Evolutionary conservation across 2,888 invertebrate species (phyloP), one percentile per base, ranked within the genome.

Genomic region (Azorinus chamasolen): DNA sequence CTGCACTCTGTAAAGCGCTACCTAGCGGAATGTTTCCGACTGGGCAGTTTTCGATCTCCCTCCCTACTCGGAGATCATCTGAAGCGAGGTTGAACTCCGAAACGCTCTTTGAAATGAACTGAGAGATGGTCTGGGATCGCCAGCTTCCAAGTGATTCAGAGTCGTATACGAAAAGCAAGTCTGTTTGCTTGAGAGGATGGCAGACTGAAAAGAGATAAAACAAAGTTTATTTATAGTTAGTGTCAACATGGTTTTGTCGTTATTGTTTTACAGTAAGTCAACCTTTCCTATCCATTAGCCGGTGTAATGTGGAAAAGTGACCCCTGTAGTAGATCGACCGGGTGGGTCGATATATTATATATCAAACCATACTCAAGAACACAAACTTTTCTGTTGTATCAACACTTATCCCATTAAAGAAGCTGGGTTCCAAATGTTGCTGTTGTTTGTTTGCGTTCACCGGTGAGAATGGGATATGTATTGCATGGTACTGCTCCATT

Each of bases 131-230:
- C 65, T 75, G 71, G 2, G 85, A 77, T 18, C 76, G 73, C 81
- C 77, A 74, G 14, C 79, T 76, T 25, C 87, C 86, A 12, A 87
- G 73, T 8, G 72, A 58, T 43, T 79, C 55, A 5, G 84, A 74
- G 46, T 87, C 87, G 57, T 74, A 86, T 1, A 85, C 77, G 62
- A 87, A 87, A 8, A 86, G 24, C 24, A 87, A 63, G 45, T 86
- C 85, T 8, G 82, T 74, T 24, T 75, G 70, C 16, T 27, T 50
- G 46, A 66, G 57, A n/a, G 80, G 78, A 32, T 69, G 76, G 54
- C 57, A 84, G 39, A 64, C 80, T 76, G 64, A 59, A 80, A 62
- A 39, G 53, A 61, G 59, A 62, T 68, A 79, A 43, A 54, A 45
- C n/a, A n/a, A n/a, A n/a, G n/a, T n/a, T n/a, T n/a, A n/a, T n/a